Conservation (phyloP, 1,140 invertebrate species). For the Acromyrmex heyeri region DNA sequence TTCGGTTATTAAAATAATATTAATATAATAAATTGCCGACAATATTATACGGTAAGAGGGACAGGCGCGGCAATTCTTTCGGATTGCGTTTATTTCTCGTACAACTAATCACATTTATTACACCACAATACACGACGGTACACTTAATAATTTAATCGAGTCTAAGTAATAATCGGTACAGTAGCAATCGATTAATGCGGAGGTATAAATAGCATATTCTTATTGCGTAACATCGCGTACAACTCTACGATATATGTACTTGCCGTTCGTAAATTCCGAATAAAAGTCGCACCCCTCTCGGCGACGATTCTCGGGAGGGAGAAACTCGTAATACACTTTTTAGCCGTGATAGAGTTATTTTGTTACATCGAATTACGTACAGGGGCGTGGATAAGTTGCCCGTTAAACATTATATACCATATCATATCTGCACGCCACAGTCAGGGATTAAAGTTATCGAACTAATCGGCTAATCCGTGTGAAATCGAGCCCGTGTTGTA, state of each 20-base stretch:
- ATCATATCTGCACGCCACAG: conserved; percentile 30
- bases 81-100: conserved; percentile 78
- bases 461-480: background rate
- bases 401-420: conserved; percentile 45
- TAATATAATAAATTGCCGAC: background rate
- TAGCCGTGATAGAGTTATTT: conserved; percentile 47
- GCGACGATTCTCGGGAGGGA: conserved; percentile 19
- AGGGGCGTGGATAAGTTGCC: conserved; percentile 56
- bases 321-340: conserved; percentile 47
- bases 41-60: background rate
- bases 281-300: conserved; percentile 33
- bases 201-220: conserved; percentile 85
- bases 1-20: background rate
- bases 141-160: conserved; percentile 86
- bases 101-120: conserved; percentile 87
- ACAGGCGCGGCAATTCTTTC: conserved; percentile 51
- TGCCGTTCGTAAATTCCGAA: conserved; percentile 64
- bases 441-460: conserved; percentile 32
- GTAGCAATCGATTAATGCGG: conserved; percentile 83
- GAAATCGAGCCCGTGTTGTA: background rate
- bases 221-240: conserved; percentile 76
- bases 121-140: conserved; percentile 85
- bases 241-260: conserved; percentile 76
- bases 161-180: conserved; percentile 84
- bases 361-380: conserved; percentile 61